These are phyloP conservation scores for Ryuthela nishihirai DNA, from an alignment of 2,888 invertebrate genomes.

Conservation along the genomic window DNA sequence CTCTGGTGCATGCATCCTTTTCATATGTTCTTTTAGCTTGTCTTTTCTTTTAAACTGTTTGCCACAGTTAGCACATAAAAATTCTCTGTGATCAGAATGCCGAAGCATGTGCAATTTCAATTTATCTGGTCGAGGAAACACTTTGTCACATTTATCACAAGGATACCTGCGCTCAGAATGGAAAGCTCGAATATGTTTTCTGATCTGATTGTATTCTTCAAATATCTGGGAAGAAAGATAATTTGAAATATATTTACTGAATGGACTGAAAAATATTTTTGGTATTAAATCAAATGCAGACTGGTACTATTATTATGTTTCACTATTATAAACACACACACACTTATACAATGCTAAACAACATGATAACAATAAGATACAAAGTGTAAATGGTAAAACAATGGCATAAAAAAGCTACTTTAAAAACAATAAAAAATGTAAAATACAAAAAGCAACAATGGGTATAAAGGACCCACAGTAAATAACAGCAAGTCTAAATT, in stretches of 20 bases:
- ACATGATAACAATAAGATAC: neutral
- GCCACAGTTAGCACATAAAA: constrained; percentile 70
- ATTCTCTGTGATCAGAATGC: constrained; percentile 56
- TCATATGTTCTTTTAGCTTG: constrained; percentile 68
- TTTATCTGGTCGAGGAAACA: constrained; percentile 67
- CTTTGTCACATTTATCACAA: constrained; percentile 65
- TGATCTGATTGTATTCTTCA: constrained; percentile 64
- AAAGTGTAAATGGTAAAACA: too few relatives aligned
- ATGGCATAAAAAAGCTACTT: too few relatives aligned
- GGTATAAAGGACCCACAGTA: too few relatives aligned
- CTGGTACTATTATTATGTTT: neutral
- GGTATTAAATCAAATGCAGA: too few relatives aligned
- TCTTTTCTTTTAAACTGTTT: constrained; percentile 73
- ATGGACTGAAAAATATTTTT: too few relatives aligned
- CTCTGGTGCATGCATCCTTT: constrained; percentile 62
- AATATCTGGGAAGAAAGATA: constrained; percentile 54
- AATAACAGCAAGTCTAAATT: too few relatives aligned
- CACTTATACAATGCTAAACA: neutral
- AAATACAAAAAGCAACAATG: too few relatives aligned
- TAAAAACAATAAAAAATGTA: too few relatives aligned
- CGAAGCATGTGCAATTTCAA: constrained; percentile 66
- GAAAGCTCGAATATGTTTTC: constrained; percentile 69
- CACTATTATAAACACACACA: neutral
- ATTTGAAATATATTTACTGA: too few relatives aligned
- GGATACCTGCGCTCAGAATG: constrained; percentile 65